These are phyloP conservation scores for Leptarthrus brevirostris DNA, from an alignment of 2,888 invertebrate genomes.

Conservation along the genomic window DNA sequence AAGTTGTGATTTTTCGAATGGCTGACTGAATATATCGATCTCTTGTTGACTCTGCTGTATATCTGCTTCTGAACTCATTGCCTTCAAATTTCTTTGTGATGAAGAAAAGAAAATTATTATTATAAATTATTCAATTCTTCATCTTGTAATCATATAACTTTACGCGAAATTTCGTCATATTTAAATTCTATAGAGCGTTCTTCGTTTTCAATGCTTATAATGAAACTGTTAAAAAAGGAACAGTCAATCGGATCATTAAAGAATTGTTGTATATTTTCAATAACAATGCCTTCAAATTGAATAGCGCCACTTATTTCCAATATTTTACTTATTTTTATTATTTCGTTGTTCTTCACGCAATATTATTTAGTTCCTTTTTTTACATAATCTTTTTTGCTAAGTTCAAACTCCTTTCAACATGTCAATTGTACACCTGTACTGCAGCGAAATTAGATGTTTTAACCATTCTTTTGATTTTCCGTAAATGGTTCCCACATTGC, in stretches of 20 bases:
- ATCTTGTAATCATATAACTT: neutral
- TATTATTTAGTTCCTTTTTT: constrained; percentile 7
- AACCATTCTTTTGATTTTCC: neutral
- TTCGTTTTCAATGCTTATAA: neutral
- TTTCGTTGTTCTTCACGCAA: neutral
- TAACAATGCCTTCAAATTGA: neutral
- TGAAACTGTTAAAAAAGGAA: neutral
- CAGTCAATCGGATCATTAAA: neutral
- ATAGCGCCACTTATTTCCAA: neutral
- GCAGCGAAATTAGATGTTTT: neutral
- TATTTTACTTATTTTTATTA: neutral
- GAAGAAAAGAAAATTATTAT: neutral
- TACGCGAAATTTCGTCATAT: neutral
- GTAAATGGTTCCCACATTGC: neutral
- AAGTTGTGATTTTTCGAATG: neutral
- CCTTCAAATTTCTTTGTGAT: neutral
- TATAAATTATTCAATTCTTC: neutral
- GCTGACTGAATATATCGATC: neutral
- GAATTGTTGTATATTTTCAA: neutral
- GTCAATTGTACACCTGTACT: neutral
- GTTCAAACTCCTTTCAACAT: neutral
- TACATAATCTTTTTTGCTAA: no score
- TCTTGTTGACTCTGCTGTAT: neutral
- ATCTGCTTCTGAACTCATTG: no score
- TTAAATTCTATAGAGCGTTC: neutral